Percentiles rank a stretch among this genome's conserved stretches.
phyloP scores from a whole-genome alignment of 2,888 invertebrate genomes.

The Pheosia gnoma region DNA sequence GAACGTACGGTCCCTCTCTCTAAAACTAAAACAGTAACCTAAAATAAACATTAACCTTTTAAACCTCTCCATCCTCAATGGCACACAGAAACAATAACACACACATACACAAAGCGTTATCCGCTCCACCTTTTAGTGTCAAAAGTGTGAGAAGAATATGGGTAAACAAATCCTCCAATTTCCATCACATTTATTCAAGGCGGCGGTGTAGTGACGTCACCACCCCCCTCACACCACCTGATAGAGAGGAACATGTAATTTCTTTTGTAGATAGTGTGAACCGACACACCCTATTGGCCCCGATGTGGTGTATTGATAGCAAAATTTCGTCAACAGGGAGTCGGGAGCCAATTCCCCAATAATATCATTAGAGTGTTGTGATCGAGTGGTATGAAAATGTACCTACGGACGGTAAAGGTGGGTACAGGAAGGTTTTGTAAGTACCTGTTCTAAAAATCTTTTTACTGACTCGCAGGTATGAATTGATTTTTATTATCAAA shows the following conservation, averaged over 20 bases:
- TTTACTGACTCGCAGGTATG: too few species aligned
- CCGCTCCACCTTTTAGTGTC: constrained; percentile 82
- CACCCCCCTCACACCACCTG: constrained; percentile 50
- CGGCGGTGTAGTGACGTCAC: constrained; percentile 69
- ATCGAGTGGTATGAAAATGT: constrained; percentile 42
- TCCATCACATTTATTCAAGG: constrained; percentile 83
- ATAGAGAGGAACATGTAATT: constrained; percentile 75
- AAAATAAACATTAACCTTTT: neutral
- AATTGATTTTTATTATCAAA: neutral
- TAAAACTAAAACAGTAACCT: neutral
- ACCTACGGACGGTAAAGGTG: constrained; percentile 34
- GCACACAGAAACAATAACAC: constrained; percentile 57
- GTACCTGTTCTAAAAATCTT: neutral
- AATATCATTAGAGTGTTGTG: constrained; percentile 63
- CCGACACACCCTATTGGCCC: constrained; percentile 72
- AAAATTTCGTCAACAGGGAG: constrained; percentile 66
- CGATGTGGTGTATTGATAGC: constrained; percentile 62
- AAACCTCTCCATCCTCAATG: constrained; percentile 1
- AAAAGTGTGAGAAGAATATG: constrained; percentile 83
- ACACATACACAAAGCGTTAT: constrained; percentile 26
- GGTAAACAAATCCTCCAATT: constrained; percentile 85
- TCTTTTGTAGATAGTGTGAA: constrained; percentile 80
- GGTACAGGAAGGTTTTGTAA: constrained; percentile 34
- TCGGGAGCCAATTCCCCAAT: constrained; percentile 66
- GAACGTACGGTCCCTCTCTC: neutral